These are phyloP conservation scores for Drosophila kikkawai DNA, from an alignment of 1,140 invertebrate genomes.

Conservation along the genomic window DNA sequence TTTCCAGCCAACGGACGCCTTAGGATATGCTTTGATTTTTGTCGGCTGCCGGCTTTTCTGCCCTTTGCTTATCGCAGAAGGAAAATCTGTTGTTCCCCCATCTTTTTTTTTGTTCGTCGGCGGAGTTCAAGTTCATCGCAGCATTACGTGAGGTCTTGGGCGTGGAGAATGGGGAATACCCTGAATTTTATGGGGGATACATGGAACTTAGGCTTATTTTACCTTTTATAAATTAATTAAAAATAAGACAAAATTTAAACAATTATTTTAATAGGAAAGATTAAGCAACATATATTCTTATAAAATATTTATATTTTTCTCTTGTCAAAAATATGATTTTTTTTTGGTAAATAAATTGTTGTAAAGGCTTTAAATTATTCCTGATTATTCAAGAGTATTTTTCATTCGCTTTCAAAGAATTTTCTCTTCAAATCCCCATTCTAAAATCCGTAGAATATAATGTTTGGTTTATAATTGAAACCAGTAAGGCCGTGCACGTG, in stretches of 20 bases:
- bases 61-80: conserved; percentile 33
- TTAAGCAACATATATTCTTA: background rate
- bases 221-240: too few species aligned
- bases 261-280: too few species aligned
- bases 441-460: background rate
- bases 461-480: conserved; percentile 40
- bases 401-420: too few species aligned
- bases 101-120: background rate
- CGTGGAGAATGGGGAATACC: background rate
- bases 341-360: too few species aligned
- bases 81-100: conserved; percentile 26
- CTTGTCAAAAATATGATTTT: background rate
- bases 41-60: conserved; percentile 17
- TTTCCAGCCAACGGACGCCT: conserved; percentile 50
- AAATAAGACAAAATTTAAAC: background rate
- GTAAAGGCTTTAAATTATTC: background rate
- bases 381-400: background rate
- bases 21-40: conserved; percentile 67
- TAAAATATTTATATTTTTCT: too few species aligned
- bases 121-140: conserved; percentile 63
- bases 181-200: background rate
- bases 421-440: background rate
- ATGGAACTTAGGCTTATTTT: background rate
- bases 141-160: conserved; percentile 34
- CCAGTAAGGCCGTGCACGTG: conserved; percentile 40